Base-by-base conservation (phyloP, 1,140 invertebrate genomes). In the Pseudomyrmex flavicornis region DNA sequence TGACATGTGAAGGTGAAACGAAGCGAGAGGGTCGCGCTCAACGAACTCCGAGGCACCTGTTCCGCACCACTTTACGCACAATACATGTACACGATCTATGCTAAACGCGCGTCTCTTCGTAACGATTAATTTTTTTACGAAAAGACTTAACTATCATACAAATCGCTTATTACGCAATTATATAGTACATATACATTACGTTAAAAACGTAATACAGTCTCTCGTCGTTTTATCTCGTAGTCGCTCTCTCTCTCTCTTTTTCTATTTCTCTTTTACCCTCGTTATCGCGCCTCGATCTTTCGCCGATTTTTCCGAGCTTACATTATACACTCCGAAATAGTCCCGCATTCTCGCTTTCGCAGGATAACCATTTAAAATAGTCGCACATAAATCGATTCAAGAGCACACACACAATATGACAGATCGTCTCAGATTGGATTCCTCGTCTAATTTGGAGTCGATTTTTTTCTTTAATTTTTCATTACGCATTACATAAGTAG, bases 121-220 rank as follows among this genome's bases (percentile, higher is more conserved):
- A 76, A 73, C 82, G 74, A 82, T 84, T 84, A 85, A 85, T 44
- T 77, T 10, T 10, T 35, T 88, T 85, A 85, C 70, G 82, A 82
- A 87, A 77, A 50, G 48, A 68, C 68, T 83, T 88, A 63, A 86
- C 83, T 90, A 89, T 82, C 77, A 87, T 88, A 87, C 82, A 88
- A 90, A 90, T 35, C 70, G 79, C 44, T 88, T 73, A 52, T 35
- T 52, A 87, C 70, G 80, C 74, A 88, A 61, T 80, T 74, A 82
- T 79, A 68, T 79, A 68, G 63, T 77, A 86, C 63, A 85, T 85
- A 73, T 86, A 83, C 69, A 83, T 77, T 76, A 79, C 69, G 86
- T 86, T 83, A 68, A 83, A 89, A 86, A 86, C 72, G 72, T 85
- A 61, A 69, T 72, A 87, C 88, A 82, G 69, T 89, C 74, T 86